A percentile compares a stretch with the other conserved stretches of the same genome.
Conservation (phyloP, 2,888 invertebrate species). For the Cephus runcator region DNA sequence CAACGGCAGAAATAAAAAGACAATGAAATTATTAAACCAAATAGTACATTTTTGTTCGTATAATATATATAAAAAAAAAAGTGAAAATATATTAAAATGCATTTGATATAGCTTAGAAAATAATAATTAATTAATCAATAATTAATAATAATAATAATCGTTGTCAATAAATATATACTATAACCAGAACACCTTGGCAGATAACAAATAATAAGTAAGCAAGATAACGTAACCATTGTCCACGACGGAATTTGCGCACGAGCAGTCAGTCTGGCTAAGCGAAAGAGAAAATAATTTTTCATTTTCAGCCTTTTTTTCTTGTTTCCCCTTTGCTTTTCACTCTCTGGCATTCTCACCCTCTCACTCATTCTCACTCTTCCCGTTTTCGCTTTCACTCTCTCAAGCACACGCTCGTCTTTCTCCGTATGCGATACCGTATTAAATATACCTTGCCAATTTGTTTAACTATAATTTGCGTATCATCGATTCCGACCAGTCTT, state of each 20-base stretch:
- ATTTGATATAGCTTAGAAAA: constrained; percentile 43
- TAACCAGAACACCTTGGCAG: constrained; percentile 65
- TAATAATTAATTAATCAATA: constrained; percentile 36
- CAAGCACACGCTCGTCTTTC: background rate
- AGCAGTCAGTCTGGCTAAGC: constrained; percentile 31
- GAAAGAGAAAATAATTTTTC: constrained; percentile 6
- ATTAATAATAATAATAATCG: constrained; percentile 29
- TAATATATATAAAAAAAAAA: constrained; percentile 40
- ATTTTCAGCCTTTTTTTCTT: constrained; percentile 24
- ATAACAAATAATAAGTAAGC: constrained; percentile 65
- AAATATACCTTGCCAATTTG: background rate
- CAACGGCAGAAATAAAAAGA: constrained; percentile 52
- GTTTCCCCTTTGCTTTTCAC: constrained; percentile 16
- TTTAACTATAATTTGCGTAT: background rate
- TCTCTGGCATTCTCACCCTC: constrained; percentile 9
- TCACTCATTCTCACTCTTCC: constrained; percentile 3
- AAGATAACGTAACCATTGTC: constrained; percentile 56
- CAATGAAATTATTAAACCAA: constrained; percentile 63
- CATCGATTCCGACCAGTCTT: background rate
- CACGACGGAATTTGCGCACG: constrained; percentile 37
- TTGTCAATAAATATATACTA: constrained; percentile 63
- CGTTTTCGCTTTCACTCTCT: background rate
- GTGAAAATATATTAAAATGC: constrained; percentile 66
- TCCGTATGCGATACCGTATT: background rate
- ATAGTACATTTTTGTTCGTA: constrained; percentile 64